phyloP scores from a whole-genome alignment of 1,140 invertebrate species.

The Orussus abietinus region DNA sequence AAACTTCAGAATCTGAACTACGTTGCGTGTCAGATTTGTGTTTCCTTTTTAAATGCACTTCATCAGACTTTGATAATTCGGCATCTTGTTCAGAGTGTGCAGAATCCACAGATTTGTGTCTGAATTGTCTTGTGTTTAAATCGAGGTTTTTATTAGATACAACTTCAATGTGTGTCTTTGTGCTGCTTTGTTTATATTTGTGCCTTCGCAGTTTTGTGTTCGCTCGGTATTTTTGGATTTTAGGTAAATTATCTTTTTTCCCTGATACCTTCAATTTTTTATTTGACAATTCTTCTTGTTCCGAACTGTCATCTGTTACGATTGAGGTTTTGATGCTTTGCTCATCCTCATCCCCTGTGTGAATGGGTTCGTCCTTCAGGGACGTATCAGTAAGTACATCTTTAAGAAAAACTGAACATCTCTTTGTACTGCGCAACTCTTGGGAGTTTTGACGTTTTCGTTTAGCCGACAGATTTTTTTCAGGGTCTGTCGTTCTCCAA shows the following conservation, averaged over 20 bases:
- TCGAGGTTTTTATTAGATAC: no score
- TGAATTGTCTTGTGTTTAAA: no score
- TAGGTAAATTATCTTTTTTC: conserved; percentile 10
- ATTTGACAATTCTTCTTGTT: background rate
- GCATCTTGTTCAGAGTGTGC: no score
- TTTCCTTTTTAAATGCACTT: no score
- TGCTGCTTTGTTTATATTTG: conserved; percentile 9
- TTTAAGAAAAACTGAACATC: conserved; percentile 39
- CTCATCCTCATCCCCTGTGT: conserved; percentile 26
- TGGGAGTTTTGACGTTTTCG: conserved; percentile 8
- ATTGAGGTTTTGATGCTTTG: conserved; percentile 25
- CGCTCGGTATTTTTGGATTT: conserved; percentile 3
- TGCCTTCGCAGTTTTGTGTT: conserved; percentile 11
- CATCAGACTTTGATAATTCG: no score
- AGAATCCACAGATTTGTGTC: no score
- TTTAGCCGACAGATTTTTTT: conserved; percentile 13
- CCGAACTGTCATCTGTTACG: conserved; percentile 21
- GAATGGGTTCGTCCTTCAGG: conserved; percentile 9
- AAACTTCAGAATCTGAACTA: conserved; percentile 3
- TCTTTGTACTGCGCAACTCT: conserved; percentile 24
- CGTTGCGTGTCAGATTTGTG: no score
- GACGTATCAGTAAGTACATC: conserved; percentile 30
- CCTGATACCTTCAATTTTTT: background rate
- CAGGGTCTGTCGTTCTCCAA: conserved; percentile 33
- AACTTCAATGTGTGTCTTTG: background rate